Evolutionary conservation across 2,797 vertebrate species (phyloP).

Genomic region (Intellagama lesueurii): DNA sequence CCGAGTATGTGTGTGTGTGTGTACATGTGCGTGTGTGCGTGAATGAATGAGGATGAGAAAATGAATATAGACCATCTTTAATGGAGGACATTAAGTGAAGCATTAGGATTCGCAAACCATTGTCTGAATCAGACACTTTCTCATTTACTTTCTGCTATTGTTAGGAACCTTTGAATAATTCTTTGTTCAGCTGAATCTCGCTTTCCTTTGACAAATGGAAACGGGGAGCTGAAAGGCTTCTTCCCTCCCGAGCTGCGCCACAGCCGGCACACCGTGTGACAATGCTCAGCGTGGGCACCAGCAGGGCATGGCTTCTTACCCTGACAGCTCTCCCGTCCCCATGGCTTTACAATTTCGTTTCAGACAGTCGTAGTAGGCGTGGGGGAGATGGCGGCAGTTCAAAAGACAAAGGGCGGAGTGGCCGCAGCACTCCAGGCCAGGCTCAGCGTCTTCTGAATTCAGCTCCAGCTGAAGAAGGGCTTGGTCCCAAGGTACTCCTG

Average conservation of each 20-base stretch:
- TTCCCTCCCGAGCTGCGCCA: not conserved
- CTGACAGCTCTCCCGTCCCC: too few species aligned
- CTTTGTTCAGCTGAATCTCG: not conserved
- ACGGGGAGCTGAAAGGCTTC: not conserved
- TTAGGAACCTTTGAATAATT: conserved; percentile 10
- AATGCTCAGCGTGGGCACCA: not conserved
- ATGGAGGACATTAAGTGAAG: conserved; percentile 8
- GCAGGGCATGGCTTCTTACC: too few species aligned
- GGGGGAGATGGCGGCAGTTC: not conserved
- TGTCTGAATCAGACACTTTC: not conserved
- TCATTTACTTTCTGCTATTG: not conserved
- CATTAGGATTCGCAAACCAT: conserved; percentile 7
- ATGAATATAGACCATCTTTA: not conserved
- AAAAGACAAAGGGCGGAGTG: not conserved
- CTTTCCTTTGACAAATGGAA: not conserved
- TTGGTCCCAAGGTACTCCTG: too few species aligned
- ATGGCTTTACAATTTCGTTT: not conserved
- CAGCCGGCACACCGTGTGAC: too few species aligned
- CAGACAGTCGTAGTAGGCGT: too few species aligned
- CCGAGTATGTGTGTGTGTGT: not conserved
- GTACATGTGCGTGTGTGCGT: too few species aligned
- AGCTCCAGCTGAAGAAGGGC: not conserved
- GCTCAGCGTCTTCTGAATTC: not conserved
- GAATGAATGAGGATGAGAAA: not conserved
- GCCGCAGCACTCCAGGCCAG: not conserved